phyloP scores from a whole-genome alignment of 1,140 invertebrate species.

The Anadara kagoshimensis region DNA sequence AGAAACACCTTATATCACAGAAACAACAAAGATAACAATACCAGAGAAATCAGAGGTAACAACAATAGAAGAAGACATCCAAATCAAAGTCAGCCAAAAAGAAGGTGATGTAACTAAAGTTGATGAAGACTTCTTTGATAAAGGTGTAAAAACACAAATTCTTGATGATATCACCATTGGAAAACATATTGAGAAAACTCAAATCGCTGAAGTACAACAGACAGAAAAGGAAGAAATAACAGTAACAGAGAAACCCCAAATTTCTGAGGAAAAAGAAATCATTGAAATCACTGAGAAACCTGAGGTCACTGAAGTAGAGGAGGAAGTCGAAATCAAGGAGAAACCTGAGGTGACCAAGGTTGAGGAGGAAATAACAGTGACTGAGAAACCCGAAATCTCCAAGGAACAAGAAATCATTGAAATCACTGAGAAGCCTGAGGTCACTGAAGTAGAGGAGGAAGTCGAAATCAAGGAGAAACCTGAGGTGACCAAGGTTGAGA shows the following conservation, averaged over 20 bases:
- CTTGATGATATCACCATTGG: background rate
- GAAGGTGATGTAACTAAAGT: too few species aligned
- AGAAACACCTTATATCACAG: background rate
- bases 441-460: too few species aligned
- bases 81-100: background rate
- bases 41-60: background rate
- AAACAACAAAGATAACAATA: too few species aligned
- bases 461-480: too few species aligned
- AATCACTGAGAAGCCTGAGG: too few species aligned
- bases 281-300: background rate
- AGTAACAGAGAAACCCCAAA: constrained; percentile 15
- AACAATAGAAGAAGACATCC: background rate
- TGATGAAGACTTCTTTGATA: too few species aligned
- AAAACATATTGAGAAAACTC: background rate
- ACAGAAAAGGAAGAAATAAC: constrained; percentile 4
- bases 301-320: background rate
- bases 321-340: background rate
- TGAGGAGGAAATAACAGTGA: constrained; percentile 8
- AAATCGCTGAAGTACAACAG: background rate
- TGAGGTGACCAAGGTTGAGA: too few species aligned
- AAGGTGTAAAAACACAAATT: background rate
- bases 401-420: too few species aligned
- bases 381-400: background rate
- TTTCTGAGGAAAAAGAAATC: constrained; percentile 15
- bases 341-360: background rate